Evolutionary conservation across 2,113 vertebrate species (phyloP), one percentile per base, ranked within the genome.

Genomic region (Daubentonia madagascariensis): DNA sequence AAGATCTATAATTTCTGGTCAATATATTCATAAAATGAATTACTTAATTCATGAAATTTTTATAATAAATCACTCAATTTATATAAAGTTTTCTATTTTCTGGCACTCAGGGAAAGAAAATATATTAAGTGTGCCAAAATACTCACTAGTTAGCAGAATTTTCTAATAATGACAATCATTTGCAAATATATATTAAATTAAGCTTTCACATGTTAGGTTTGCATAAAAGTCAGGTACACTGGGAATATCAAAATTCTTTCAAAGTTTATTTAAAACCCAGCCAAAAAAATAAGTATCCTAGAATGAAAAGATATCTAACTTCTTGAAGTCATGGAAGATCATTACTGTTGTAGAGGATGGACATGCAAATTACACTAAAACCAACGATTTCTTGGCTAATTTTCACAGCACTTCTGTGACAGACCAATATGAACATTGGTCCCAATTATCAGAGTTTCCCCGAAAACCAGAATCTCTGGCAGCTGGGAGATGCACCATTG

Each of bases 61-160:
- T 6, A 73, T 57, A 91, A 59, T 65, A 85, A 94, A 61, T 54
- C 30, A 73, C 1, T 76, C 37, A 67, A 89, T 28, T n/a, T 94
- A 90, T n/a, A 48, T 37, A 61, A 91, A 86, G 11, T 48, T 88
- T 92, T 84, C 54, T 72, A 28, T 23, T 37, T 63, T 89, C 61
- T 96, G 72, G 32, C 40, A 89, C 85, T 94, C n/a, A 91, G 85
- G 18, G 54, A 94, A 84, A 68, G n/a, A 78, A 94, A 89, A 18
- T 68, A 45, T 86, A 84, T 90, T 59, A 89, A 90, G 43, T 79
- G 30, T 54, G 30, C 8, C 43, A 87, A 96, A 89, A 79, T 48
- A 25, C 13, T 35, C 14, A 35, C 22, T 80, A 70, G 59, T 43
- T 37, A 87, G 73, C 13, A 65, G 43, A 75, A 86, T 25, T 92